Conservation (phyloP, 92 coral and sea anemone species). For the Porites divaricata region DNA sequence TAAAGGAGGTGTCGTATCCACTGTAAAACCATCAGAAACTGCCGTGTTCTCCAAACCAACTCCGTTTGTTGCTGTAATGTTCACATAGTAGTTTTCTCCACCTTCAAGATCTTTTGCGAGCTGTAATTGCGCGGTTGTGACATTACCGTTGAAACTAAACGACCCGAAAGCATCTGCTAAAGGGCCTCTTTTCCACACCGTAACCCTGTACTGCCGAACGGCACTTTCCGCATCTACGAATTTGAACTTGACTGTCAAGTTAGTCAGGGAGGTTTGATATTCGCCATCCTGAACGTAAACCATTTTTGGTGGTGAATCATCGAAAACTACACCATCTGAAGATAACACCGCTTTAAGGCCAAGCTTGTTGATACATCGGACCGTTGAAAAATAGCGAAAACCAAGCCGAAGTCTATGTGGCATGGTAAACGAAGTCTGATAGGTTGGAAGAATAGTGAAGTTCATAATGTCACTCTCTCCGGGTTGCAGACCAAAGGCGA, state of each 20-base stretch:
- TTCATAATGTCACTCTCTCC: conserved; percentile 76
- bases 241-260: conserved; percentile 62
- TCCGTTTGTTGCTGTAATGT: conserved; percentile 78
- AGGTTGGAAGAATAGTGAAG: conserved; percentile 51
- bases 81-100: conserved; percentile 65
- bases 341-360: conserved; percentile 73
- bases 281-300: conserved; percentile 64
- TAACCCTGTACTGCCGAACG: conserved; percentile 52
- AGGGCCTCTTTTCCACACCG: conserved; percentile 25
- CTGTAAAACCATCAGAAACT: conserved; percentile 79
- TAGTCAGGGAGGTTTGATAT: conserved; percentile 60
- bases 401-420: conserved; percentile 63
- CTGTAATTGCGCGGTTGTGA: conserved; percentile 52
- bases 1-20: conserved; percentile 86
- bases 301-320: conserved; percentile 79
- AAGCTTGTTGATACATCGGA: conserved; percentile 80
- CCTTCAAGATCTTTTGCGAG: conserved; percentile 40
- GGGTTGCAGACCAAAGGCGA: conserved; percentile 95
- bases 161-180: conserved; percentile 61
- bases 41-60: conserved; percentile 72
- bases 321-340: conserved; percentile 86
- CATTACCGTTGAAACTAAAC: conserved; percentile 44
- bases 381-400: conserved; percentile 90
- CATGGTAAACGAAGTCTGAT: conserved; percentile 54
- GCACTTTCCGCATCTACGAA: conserved; percentile 88